These are phyloP conservation scores for Fulica atra DNA, from an alignment of 2,113 vertebrate species.

Conservation along the genomic window DNA sequence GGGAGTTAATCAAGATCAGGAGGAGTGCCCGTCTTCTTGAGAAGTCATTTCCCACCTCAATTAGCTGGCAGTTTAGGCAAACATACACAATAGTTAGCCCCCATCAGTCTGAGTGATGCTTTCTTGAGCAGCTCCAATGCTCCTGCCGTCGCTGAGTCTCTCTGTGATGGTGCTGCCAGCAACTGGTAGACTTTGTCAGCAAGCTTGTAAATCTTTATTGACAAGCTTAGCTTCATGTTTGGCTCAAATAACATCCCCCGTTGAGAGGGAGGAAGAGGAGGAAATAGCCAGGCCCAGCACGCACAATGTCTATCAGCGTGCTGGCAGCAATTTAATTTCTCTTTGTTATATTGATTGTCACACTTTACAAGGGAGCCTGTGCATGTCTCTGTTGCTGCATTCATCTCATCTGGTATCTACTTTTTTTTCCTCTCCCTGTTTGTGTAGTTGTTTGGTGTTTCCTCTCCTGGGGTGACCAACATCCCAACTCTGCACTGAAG, in stretches of 20 bases:
- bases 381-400: not conserved
- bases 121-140: not conserved
- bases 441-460: not conserved
- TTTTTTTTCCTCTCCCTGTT: not conserved
- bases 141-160: not conserved
- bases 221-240: not conserved
- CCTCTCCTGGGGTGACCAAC: not conserved
- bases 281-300: not conserved
- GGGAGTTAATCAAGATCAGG: constrained; percentile 65
- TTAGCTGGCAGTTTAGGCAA: constrained; percentile 64
- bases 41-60: constrained; percentile 48
- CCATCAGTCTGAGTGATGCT: not conserved
- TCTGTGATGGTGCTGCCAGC: not conserved
- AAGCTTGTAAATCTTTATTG: constrained; percentile 3
- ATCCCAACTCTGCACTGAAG: not conserved
- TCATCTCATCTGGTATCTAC: not conserved
- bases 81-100: not conserved
- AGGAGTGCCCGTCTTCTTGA: constrained; percentile 16
- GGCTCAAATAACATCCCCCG: not conserved
- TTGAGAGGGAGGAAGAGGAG: not conserved
- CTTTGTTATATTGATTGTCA: not conserved
- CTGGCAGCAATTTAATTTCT: not conserved
- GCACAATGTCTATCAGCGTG: not conserved
- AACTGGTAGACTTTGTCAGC: not conserved
- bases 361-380: not conserved